Base-by-base conservation (phyloP, 2,888 invertebrate species). In the Pomacea canaliculata region DNA sequence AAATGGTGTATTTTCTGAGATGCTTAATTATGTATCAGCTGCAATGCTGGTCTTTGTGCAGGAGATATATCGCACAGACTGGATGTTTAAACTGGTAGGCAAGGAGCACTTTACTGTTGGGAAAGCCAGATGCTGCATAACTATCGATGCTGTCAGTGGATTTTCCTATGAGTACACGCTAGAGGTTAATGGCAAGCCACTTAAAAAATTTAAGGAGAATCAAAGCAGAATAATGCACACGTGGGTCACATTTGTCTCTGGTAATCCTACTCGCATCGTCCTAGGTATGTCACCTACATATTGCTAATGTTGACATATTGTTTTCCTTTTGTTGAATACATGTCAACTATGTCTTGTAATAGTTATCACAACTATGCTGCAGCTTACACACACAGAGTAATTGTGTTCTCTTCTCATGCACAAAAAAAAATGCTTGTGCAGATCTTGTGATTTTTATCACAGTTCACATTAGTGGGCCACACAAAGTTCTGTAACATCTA, bases 1-100 rank as follows among this genome's bases (percentile, higher is more conserved):
- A 37, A 37, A 37, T 37, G 37, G 37, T 37, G 37, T 37, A 37
- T 37, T 37, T 37, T 37, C 37, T 37, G 37, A 37, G 37, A 37
- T 37, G 37, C 37, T 37, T 37, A 37, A 37, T 23, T 23, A 37
- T 37, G 37, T 37, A 37, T 37, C 37, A 56, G 16, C 51, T 56
- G 51, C 16, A 10, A 56, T 56, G 51, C 8, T 56, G 4, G 12
- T 56, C 51, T 56, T 56, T 48, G 19, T 23, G 46, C 86, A 95
- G 95, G 95, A 95, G 90, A 92, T 95, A 7, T 83, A 94, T 18
- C 92, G 94, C 23, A 93, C 94, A 79, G 96, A 97, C 78, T 97
- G 96, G 96, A 96, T 97, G 96, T 97, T 97, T 90, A 95, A 96
- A 86, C 90, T 97, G 69, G 97, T 97, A 0, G 97, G 97, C 1